These are phyloP conservation scores for Adelphocoris suturalis DNA, from an alignment of 2,888 invertebrate species.

Conservation along the genomic window DNA sequence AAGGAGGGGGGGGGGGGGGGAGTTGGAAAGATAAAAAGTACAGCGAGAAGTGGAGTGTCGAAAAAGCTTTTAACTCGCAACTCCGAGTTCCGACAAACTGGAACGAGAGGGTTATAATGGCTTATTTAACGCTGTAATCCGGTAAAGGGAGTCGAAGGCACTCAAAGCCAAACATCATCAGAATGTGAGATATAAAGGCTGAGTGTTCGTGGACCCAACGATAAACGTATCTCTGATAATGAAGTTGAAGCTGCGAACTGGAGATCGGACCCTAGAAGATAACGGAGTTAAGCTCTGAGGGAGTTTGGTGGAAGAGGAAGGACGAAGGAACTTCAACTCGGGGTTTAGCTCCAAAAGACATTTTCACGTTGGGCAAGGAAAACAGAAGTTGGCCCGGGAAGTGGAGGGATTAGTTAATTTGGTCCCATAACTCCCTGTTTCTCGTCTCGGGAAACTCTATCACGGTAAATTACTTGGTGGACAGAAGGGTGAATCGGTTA, in stretches of 20 bases:
- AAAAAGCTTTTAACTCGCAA: not conserved
- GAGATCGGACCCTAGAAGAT: slow-evolving; percentile 19
- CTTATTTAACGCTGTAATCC: slow-evolving; percentile 17
- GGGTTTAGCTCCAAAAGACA: slow-evolving; percentile 30
- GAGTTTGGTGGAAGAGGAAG: not conserved
- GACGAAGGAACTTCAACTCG: slow-evolving; percentile 1
- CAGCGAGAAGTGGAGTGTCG: not conserved
- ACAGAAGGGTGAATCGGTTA: not conserved
- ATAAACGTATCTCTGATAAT: slow-evolving; percentile 32
- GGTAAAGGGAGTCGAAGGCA: not conserved
- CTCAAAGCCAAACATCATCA: slow-evolving; percentile 25
- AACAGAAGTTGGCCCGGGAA: slow-evolving; percentile 25
- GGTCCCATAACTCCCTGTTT: slow-evolving; percentile 27
- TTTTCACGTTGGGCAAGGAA: slow-evolving; percentile 16
- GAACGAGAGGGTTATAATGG: slow-evolving; percentile 3
- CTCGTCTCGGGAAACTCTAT: slow-evolving; percentile 10
- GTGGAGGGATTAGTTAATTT: slow-evolving; percentile 36
- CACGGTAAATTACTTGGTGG: slow-evolving; percentile 33
- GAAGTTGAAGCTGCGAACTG: slow-evolving; percentile 14
- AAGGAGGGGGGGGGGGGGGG: no score
- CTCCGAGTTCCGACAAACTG: not conserved
- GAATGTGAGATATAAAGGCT: not conserved
- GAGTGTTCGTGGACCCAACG: not conserved
- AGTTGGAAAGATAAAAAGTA: not conserved
- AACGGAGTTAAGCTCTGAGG: slow-evolving; percentile 15